Evolutionary conservation across 1,140 invertebrate genomes (phyloP), one percentile per base, ranked within the genome.

Genomic region (Cepaea nemoralis): DNA sequence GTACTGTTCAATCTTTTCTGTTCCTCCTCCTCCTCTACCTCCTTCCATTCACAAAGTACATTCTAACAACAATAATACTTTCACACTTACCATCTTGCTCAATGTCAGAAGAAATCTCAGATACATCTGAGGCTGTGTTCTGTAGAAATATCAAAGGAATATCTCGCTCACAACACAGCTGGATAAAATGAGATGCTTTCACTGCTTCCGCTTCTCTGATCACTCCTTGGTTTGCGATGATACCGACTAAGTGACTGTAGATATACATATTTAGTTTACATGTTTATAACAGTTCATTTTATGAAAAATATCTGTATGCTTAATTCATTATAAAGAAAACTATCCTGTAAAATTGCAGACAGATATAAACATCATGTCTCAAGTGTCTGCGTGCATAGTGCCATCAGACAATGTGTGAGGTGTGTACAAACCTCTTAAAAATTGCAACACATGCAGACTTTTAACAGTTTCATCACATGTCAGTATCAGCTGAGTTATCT

Each of bases 151-250:
- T 90, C 12, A 99, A 91, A 22, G 98, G 98, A 89, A 99, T 97
- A 88, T 97, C 96, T 81, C 98, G 93, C 90, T 98, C 95, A 50
- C 95, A 95, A 90, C 97, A 99, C 24, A 99, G 91, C 90, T 99
- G 95, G 84, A 99, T 95, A 90, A 99, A 99, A 93, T 99, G 98
- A 24, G 98, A 94, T 55, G 96, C 97, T 89, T 99, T 99, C 22
- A 98, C 91, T 12, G 98, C 98, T 84, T 96, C 96, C 91, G 99
- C 96, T 0, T 97, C 96, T 91, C 98, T 98, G 5, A 99, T 92
- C 10, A 99, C 96, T 42, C 98, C 98, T 92, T 99, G 99, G 90
- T 99, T 99, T n/a, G 95, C 98, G 67, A 99, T 93, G 82, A 99
- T 95, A 75, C 99, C 99, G 40, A 92, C 89, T 0, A 95, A 95